phyloP scores from a whole-genome alignment of 2,113 vertebrate species.

The Oreocharis arfaki region DNA sequence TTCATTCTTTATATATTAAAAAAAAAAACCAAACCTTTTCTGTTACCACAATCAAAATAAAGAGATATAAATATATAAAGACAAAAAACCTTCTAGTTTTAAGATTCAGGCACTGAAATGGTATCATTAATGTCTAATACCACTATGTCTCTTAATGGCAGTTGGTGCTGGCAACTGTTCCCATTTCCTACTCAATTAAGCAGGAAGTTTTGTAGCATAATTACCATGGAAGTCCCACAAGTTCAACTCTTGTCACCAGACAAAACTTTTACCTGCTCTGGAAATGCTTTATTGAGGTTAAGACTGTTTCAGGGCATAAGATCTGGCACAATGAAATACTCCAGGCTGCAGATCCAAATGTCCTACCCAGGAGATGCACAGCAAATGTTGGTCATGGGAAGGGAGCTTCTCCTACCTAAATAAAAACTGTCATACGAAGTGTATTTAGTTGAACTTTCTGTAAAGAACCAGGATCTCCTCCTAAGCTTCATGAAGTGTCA shows the following conservation, averaged over 20 bases:
- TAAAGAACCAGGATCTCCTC: neutral
- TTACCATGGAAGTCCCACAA: neutral
- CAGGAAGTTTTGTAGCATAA: neutral
- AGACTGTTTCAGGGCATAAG: neutral
- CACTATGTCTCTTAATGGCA: neutral
- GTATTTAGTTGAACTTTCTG: neutral
- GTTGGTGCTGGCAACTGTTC: neutral
- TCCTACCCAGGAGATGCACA: neutral
- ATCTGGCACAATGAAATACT: neutral
- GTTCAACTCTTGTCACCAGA: neutral
- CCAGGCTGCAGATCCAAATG: neutral
- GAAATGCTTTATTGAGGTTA: neutral
- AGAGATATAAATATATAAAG: neutral
- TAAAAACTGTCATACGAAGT: neutral
- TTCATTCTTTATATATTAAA: conserved; percentile 5
- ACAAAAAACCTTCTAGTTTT: neutral
- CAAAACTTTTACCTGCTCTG: neutral
- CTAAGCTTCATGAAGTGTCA: neutral
- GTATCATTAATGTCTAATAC: neutral
- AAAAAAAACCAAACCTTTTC: neutral
- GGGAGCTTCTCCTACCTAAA: neutral
- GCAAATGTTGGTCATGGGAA: neutral
- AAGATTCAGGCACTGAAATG: neutral
- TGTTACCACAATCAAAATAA: conserved; percentile 10
- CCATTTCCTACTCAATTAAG: neutral